Percentiles rank a stretch among this genome's conserved stretches.
Conservation (phyloP, 2,113 vertebrate species). For the Chelonoidis abingdonii region DNA sequence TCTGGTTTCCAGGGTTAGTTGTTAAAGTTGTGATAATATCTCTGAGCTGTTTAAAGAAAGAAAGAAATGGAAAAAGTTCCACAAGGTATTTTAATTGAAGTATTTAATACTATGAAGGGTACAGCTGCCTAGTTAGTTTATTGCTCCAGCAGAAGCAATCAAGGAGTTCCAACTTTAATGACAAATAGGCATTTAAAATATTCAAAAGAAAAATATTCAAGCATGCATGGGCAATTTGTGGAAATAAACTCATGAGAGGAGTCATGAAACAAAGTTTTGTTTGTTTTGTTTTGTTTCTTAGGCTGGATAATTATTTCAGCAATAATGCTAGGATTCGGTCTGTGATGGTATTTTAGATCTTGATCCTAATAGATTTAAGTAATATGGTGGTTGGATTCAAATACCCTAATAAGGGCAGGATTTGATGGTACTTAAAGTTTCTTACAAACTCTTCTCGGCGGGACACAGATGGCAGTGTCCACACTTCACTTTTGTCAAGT, state of each 20-base stretch:
- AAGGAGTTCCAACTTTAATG: slow-evolving; percentile 72
- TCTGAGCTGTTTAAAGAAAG: slow-evolving; percentile 66
- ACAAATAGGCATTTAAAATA: slow-evolving; percentile 52
- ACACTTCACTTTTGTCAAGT: no score
- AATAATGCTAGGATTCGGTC: neutral
- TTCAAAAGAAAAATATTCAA: slow-evolving; percentile 65
- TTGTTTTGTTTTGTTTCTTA: neutral
- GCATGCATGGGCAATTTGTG: slow-evolving; percentile 55
- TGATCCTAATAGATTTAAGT: neutral
- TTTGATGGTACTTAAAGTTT: neutral
- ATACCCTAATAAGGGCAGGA: neutral
- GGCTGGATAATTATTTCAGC: slow-evolving; percentile 12
- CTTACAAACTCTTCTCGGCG: neutral
- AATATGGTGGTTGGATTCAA: neutral
- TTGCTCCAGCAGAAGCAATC: slow-evolving; percentile 60
- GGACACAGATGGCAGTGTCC: neutral
- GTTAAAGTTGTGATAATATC: slow-evolving; percentile 51
- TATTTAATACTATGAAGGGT: slow-evolving; percentile 67
- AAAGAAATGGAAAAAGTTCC: slow-evolving; percentile 50
- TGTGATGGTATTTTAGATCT: slow-evolving; percentile 47
- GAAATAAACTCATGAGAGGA: slow-evolving; percentile 57
- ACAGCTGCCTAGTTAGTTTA: slow-evolving; percentile 71
- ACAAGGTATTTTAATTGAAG: slow-evolving; percentile 73
- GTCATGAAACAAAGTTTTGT: neutral
- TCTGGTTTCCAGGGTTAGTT: slow-evolving; percentile 73